phyloP scores from a whole-genome alignment of 92 coral and sea anemone genomes.

The Epizoanthus ramosus region DNA sequence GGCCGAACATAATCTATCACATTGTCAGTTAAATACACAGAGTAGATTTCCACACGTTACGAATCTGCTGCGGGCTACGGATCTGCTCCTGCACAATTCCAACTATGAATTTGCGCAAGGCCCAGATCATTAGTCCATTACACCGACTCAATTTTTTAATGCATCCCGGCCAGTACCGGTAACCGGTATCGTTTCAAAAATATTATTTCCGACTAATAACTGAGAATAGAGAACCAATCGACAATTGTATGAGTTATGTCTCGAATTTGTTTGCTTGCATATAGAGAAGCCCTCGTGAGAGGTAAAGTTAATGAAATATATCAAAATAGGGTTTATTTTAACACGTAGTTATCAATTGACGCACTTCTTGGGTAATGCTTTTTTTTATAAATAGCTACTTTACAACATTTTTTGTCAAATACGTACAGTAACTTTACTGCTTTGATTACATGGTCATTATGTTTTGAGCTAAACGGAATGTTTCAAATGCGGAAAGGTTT shows the following conservation, averaged over 20 bases:
- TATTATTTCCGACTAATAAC: too few species aligned
- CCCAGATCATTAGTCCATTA: too few species aligned
- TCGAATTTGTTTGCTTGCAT: slow-evolving; percentile 7
- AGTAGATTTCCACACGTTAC: too few species aligned
- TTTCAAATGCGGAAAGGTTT: background rate
- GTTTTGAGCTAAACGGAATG: background rate
- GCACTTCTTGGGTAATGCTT: background rate
- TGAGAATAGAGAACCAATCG: background rate
- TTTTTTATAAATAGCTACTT: background rate
- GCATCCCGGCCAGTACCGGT: too few species aligned
- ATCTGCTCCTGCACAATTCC: too few species aligned
- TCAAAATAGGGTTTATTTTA: background rate
- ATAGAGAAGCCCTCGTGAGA: background rate
- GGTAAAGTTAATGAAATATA: background rate
- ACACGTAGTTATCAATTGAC: background rate
- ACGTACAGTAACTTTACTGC: too few species aligned
- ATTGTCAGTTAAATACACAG: too few species aligned
- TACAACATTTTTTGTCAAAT: background rate
- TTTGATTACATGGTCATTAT: background rate
- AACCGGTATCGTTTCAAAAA: too few species aligned
- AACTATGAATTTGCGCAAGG: too few species aligned
- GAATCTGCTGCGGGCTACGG: too few species aligned
- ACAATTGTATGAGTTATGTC: background rate
- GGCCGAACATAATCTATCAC: too few species aligned
- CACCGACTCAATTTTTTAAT: too few species aligned